A percentile compares a stretch with the other conserved stretches of the same genome.
Evolutionary conservation across 1,140 invertebrate species (phyloP).

Genomic region (Eurosta solidaginis): DNA sequence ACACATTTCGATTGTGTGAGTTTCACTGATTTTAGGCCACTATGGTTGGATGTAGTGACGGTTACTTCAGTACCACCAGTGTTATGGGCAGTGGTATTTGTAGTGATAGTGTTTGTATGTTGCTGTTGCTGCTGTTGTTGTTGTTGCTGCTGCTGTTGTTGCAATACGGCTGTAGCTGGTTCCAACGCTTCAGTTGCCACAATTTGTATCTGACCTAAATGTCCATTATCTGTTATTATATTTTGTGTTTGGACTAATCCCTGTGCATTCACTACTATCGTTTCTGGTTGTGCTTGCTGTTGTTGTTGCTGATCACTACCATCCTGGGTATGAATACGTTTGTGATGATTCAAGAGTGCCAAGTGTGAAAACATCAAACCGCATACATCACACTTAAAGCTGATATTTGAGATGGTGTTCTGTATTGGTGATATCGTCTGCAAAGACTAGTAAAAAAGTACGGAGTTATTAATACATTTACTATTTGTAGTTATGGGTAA

Average conservation of each 20-base stretch:
- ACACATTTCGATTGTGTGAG: constrained; percentile 59
- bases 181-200: constrained; percentile 66
- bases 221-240: constrained; percentile 57
- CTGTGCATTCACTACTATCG: constrained; percentile 54
- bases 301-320: constrained; percentile 47
- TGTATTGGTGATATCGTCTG: constrained; percentile 44
- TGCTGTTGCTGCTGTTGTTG: constrained; percentile 41
- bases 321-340: constrained; percentile 73
- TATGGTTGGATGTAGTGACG: constrained; percentile 45
- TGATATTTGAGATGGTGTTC: constrained; percentile 76
- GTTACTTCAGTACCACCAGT: constrained; percentile 30
- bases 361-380: constrained; percentile 80
- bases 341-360: constrained; percentile 78
- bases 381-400: constrained; percentile 85
- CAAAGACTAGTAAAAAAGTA: constrained; percentile 9
- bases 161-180: constrained; percentile 49
- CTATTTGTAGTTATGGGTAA: background rate
- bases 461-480: background rate
- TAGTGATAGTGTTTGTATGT: constrained; percentile 32
- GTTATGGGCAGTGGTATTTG: background rate
- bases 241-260: constrained; percentile 62
- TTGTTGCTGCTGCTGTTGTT: constrained; percentile 41
- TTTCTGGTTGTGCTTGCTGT: constrained; percentile 45
- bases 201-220: constrained; percentile 64
- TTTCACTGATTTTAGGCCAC: constrained; percentile 53